These are phyloP conservation scores for Parambassis ranga DNA, from an alignment of 2,797 vertebrate species.

Conservation along the genomic window DNA sequence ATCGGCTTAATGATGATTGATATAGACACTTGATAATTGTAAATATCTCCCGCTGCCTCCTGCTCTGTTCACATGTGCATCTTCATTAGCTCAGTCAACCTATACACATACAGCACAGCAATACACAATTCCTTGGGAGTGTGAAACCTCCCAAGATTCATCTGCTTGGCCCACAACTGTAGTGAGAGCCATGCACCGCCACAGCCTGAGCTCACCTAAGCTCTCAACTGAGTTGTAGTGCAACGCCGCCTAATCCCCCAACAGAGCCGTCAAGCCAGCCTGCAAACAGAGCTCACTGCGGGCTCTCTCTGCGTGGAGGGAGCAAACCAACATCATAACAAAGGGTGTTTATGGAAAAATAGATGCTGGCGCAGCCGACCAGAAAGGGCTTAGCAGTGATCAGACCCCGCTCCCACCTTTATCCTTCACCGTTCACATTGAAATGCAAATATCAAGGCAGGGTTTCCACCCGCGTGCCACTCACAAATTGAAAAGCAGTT, in stretches of 20 bases:
- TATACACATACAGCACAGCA: slow-evolving; percentile 23
- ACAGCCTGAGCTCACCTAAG: slow-evolving; percentile 68
- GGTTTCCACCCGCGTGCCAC: slow-evolving; percentile 99
- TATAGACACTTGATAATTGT: slow-evolving; percentile 68
- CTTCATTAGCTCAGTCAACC: slow-evolving; percentile 68
- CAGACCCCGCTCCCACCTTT: slow-evolving; percentile 99
- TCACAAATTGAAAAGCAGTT: slow-evolving; percentile 99
- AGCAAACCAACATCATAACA: slow-evolving; percentile 96
- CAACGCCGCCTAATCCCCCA: slow-evolving; percentile 75
- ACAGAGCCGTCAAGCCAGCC: slow-evolving; percentile 81
- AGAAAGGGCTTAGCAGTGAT: slow-evolving; percentile 99
- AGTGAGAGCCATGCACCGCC: slow-evolving; percentile 36
- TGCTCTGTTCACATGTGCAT: slow-evolving; percentile 60
- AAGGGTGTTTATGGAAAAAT: slow-evolving; percentile 93
- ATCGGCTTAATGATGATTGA: slow-evolving; percentile 70
- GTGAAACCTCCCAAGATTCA: slow-evolving; percentile 64
- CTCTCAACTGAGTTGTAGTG: slow-evolving; percentile 72
- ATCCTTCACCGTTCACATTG: slow-evolving; percentile 99
- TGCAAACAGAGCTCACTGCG: slow-evolving; percentile 87
- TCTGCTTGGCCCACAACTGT: slow-evolving; percentile 22
- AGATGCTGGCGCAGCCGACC: slow-evolving; percentile 92
- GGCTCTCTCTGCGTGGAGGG: slow-evolving; percentile 80
- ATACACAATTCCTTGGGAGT: slow-evolving; percentile 52
- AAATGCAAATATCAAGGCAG: slow-evolving; percentile 99
- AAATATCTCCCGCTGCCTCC: slow-evolving; percentile 69